phyloP scores from a whole-genome alignment of 2,888 invertebrate species.

The Luperina testacea region DNA sequence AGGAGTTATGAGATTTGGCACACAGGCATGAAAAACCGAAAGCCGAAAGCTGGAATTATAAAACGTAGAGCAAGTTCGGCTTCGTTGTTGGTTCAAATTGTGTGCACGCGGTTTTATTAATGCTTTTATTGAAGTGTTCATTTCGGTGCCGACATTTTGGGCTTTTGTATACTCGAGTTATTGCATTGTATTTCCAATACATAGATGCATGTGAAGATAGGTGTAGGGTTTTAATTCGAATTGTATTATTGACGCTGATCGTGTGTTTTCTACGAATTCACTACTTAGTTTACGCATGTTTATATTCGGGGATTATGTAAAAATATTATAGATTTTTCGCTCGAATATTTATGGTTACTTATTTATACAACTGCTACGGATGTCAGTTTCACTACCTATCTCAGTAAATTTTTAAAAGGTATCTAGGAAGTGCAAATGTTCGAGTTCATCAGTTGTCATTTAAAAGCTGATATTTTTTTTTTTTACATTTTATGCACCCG shows the following conservation, averaged over 20 bases:
- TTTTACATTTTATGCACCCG: no score
- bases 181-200: conserved; percentile 62
- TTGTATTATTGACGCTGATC: not conserved
- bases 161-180: conserved; percentile 67
- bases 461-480: no score
- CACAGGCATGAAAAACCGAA: conserved; percentile 74
- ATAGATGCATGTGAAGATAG: conserved; percentile 26
- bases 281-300: not conserved
- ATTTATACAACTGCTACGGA: not conserved
- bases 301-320: not conserved
- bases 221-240: not conserved
- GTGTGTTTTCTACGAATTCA: conserved; percentile 9
- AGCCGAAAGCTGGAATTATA: conserved; percentile 80
- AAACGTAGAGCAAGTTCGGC: conserved; percentile 76
- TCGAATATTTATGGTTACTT: not conserved
- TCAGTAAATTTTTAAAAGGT: not conserved
- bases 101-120: conserved; percentile 75
- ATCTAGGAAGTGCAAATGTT: not conserved
- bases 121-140: conserved; percentile 75
- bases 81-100: conserved; percentile 78
- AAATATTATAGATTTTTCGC: not conserved
- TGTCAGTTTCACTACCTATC: not conserved
- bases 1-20: conserved; percentile 82
- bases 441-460: not conserved
- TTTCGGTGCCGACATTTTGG: conserved; percentile 67